These are phyloP conservation scores for Apodemus speciosus DNA, from an alignment of 2,113 vertebrate genomes.

Conservation along the genomic window DNA sequence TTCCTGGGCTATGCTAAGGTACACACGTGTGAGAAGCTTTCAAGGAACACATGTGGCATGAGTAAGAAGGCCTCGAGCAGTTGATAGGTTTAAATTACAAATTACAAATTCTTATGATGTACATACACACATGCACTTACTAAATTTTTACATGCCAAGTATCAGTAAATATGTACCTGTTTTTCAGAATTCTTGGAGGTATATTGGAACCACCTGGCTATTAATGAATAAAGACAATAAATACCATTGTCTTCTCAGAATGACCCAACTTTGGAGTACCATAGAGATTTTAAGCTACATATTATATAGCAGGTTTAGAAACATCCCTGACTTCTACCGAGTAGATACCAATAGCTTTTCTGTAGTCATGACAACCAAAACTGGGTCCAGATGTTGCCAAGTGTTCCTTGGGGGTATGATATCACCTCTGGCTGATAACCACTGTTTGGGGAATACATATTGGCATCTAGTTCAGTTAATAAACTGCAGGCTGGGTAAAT, in stretches of 20 bases:
- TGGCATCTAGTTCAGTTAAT: neutral
- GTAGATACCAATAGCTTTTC: neutral
- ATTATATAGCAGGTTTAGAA: neutral
- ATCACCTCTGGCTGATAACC: neutral
- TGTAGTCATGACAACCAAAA: neutral
- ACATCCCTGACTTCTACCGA: neutral
- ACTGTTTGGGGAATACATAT: neutral
- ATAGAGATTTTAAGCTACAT: neutral
- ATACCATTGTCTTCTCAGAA: neutral
- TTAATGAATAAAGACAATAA: neutral
- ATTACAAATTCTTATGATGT: neutral
- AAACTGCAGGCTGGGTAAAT: neutral
- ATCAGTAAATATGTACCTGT: neutral
- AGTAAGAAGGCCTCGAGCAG: neutral
- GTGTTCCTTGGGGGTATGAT: neutral
- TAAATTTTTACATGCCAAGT: neutral
- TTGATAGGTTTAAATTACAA: neutral
- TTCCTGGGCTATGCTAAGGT: neutral
- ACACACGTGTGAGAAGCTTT: neutral
- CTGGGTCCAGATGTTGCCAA: neutral
- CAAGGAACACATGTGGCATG: too few species aligned
- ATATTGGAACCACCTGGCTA: neutral
- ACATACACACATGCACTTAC: neutral
- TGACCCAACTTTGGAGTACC: neutral
- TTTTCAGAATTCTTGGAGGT: slow-evolving; percentile 12